Base-by-base conservation (phyloP, 2,113 vertebrate genomes). In the Trichomycterus rosablanca region DNA sequence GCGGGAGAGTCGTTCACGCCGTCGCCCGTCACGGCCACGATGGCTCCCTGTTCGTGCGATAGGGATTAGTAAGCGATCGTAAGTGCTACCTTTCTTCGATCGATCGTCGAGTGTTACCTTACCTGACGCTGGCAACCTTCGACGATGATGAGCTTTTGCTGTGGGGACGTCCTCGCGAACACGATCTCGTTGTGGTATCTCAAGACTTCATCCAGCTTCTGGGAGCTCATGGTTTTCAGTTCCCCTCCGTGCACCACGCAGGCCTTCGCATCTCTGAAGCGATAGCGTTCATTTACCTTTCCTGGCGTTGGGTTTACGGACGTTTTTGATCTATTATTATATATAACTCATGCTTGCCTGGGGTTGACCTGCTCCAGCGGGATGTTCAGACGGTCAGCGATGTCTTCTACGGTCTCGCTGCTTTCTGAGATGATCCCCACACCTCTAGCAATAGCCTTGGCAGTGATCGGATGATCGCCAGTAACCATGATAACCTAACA, bases 61-160 rank as follows among this genome's bases (percentile, higher is more conserved):
- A 37, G 28, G 24, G 1, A 61, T 0, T 6, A 53, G 5, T 1
- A 23, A 30, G 30, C 30, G n/a, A n/a, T n/a, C n/a, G n/a, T n/a
- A n/a, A n/a, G n/a, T n/a, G n/a, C n/a, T n/a, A n/a, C n/a, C n/a
- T n/a, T n/a, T n/a, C n/a, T n/a, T n/a, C n/a, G n/a, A n/a, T n/a
- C n/a, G n/a, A n/a, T n/a, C n/a, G n/a, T n/a, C n/a, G n/a, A n/a
- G 19, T 4, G 7, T 4, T 12, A 2, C 42, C 1, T 3, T 15
- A 93, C 93, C 93, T 92, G 93, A 72, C 92, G 81, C 81, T 97
- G 94, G 59, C 89, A 97, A 1, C 94, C 94, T 75, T 95, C 94
- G 28, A 95, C 93, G 0, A 95, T 95, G 72, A 97, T 95, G 8
- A 95, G 91, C 40, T 94, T 95, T 86, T 95, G 93, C 75, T 95